Percentiles rank a stretch among this genome's conserved stretches.
These are phyloP conservation scores for Hemibagrus guttatus DNA, from an alignment of 2,797 vertebrate species.

Conservation along the genomic window DNA sequence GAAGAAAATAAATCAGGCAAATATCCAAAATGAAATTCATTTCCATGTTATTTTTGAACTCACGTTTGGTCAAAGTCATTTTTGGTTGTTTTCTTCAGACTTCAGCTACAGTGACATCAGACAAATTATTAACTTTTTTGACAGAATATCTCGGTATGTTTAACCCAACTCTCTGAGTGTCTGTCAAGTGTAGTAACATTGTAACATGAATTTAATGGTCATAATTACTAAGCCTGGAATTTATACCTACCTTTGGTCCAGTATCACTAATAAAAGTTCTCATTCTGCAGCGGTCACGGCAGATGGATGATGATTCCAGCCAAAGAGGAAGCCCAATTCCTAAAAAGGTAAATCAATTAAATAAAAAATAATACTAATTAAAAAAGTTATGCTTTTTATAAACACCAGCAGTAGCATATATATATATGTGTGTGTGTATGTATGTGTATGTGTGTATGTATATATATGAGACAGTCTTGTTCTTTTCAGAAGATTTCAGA, in stretches of 20 bases:
- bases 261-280: neutral
- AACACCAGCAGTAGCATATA: too few species aligned
- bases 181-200: neutral
- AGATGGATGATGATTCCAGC: conserved; percentile 81
- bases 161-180: too few species aligned
- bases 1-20: neutral
- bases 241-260: neutral
- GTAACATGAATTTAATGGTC: neutral
- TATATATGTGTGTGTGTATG: neutral
- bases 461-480: too few species aligned
- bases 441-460: neutral
- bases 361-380: too few species aligned
- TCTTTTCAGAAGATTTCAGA: neutral
- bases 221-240: neutral
- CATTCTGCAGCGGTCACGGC: conserved; percentile 76
- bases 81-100: neutral
- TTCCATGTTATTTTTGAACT: neutral
- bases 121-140: neutral
- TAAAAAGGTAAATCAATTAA: conserved; percentile 82
- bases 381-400: neutral
- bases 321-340: conserved; percentile 85
- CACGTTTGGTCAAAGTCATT: neutral
- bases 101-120: neutral
- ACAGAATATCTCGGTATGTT: neutral
- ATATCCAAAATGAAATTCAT: neutral